Conservation (phyloP, 2,797 vertebrate genomes). For the Microctenopoma steveboyesi region DNA sequence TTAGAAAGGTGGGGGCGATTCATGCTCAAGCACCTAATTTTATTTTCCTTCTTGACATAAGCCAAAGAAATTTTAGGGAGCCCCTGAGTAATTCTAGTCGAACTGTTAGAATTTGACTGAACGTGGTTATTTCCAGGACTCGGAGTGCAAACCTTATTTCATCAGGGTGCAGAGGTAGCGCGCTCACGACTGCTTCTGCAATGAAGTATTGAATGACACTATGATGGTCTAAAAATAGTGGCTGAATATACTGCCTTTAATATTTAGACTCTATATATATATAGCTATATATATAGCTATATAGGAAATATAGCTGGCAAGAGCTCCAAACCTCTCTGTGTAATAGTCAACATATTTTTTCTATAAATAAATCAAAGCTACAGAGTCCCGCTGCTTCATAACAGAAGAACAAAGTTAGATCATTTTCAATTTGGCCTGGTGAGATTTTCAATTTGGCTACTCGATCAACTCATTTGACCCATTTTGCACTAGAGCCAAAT, state of each 20-base stretch:
- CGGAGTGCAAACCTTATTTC: slow-evolving; percentile 63
- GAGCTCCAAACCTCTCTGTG: slow-evolving; percentile 12
- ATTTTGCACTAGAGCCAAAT: slow-evolving; percentile 36
- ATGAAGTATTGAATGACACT: slow-evolving; percentile 72
- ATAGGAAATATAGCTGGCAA: slow-evolving; percentile 45
- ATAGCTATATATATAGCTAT: too few relatives aligned
- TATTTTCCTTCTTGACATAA: slow-evolving; percentile 47
- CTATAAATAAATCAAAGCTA: slow-evolving; percentile 29
- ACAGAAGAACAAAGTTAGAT: slow-evolving; percentile 20
- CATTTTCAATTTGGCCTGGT: slow-evolving; percentile 31
- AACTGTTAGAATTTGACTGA: slow-evolving; percentile 63
- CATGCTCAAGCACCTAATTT: slow-evolving; percentile 48
- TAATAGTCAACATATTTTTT: slow-evolving; percentile 34
- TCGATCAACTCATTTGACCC: slow-evolving; percentile 45
- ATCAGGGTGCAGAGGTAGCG: slow-evolving; percentile 53
- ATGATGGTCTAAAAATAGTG: slow-evolving; percentile 74
- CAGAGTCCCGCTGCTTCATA: slow-evolving; percentile 15
- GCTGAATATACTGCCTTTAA: slow-evolving; percentile 61
- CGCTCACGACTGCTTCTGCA: slow-evolving; percentile 53
- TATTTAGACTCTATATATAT: slow-evolving; percentile 49
- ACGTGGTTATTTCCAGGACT: slow-evolving; percentile 64
- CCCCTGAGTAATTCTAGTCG: slow-evolving; percentile 47
- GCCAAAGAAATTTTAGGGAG: slow-evolving; percentile 47
- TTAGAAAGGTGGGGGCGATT: slow-evolving; percentile 35
- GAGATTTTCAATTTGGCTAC: slow-evolving; percentile 29